phyloP scores from a whole-genome alignment of 2,113 vertebrate species.

The Heterocephalus glaber region DNA sequence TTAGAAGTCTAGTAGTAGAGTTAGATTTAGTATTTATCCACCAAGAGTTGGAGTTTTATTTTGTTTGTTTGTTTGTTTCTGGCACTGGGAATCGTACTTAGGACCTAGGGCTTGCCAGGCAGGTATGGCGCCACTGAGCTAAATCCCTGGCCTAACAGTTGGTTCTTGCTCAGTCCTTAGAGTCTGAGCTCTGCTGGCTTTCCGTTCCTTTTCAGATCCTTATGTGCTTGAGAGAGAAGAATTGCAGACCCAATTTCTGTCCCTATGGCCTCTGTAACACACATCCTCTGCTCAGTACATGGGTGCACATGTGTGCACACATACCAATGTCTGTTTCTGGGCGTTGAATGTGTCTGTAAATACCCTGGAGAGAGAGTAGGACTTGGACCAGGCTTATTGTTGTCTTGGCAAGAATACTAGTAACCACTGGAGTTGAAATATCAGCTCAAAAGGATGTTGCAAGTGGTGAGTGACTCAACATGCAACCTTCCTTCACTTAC shows the following conservation, averaged over 20 bases:
- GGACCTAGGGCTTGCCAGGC: too few species aligned
- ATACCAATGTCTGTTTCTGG: not conserved
- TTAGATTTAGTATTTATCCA: not conserved
- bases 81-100: too few species aligned
- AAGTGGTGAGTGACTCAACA: not conserved
- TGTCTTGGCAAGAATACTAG: not conserved
- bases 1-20: constrained; percentile 1
- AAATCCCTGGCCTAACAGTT: not conserved
- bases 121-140: too few species aligned
- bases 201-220: not conserved
- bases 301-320: not conserved
- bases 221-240: not conserved
- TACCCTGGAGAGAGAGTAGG: not conserved
- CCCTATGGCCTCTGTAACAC: not conserved
- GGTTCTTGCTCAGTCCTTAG: not conserved
- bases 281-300: not conserved
- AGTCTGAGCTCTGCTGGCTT: not conserved
- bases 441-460: not conserved
- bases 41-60: not conserved
- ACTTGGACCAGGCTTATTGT: not conserved
- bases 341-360: not conserved
- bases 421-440: not conserved
- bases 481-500: not conserved
- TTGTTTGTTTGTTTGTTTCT: too few species aligned
- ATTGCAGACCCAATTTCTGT: not conserved